Evolutionary conservation across 2,113 vertebrate genomes (phyloP).

Genomic region (Carollia perspicillata): DNA sequence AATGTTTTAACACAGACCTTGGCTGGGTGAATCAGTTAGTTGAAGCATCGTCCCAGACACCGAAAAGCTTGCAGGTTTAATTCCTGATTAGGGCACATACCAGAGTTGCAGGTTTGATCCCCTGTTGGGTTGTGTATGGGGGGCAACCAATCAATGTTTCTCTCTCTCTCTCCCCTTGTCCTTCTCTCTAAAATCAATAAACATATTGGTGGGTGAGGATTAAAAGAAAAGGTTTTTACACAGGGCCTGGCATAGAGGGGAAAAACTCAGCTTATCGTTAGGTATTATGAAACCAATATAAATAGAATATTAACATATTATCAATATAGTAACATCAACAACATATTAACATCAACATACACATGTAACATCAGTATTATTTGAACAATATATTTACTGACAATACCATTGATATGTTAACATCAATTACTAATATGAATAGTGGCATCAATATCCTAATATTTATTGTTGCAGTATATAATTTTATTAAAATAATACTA

Average conservation of each 20-base stretch:
- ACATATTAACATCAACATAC: neutral
- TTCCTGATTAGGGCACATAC: no score
- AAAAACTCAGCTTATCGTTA: neutral
- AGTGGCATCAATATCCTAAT: neutral
- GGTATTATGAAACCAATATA: neutral
- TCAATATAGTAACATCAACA: neutral
- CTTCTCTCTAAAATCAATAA: no score
- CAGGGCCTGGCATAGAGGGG: neutral
- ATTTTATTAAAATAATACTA: constrained; percentile 15
- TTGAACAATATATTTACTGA: neutral
- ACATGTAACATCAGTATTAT: neutral
- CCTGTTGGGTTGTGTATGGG: no score
- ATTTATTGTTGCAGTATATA: neutral
- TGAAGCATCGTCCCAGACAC: no score
- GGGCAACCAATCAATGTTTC: no score
- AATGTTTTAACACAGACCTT: neutral
- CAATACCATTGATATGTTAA: neutral
- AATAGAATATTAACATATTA: neutral
- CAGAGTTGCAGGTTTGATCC: no score
- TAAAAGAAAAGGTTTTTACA: neutral
- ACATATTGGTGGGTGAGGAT: no score
- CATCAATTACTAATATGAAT: neutral
- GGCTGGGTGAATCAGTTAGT: neutral
- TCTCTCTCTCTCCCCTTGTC: no score
- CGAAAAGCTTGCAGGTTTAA: no score